Base-by-base conservation (phyloP, 2,797 vertebrate species). In the Chiropotes sagulatus region DNA sequence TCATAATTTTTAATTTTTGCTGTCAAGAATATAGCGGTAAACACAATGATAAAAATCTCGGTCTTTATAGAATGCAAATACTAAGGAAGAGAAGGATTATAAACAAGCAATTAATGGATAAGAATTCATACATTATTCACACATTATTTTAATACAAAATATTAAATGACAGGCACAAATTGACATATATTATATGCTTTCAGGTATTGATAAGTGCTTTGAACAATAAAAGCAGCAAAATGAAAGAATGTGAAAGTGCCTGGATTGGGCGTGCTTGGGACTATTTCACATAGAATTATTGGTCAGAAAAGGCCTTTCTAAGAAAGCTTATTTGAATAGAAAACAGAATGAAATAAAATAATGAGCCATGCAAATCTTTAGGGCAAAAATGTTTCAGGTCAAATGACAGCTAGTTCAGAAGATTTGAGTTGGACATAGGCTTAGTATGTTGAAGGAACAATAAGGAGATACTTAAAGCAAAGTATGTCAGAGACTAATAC, bases 1-100 rank as follows among this genome's bases (percentile, higher is more conserved):
- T 78, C 12, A 76, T 72, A 83, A 33, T 10, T 91, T 96, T 64
- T 81, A 81, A 58, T 39, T 73, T 14, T 39, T 94, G 85, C 10
- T 82, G n/a, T 79, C 50, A 83, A 78, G 30, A 13, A 87, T 78
- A 24, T 39, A 89, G 30, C n/a, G 19, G 17, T 78, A 19, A 92
- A 70, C 2, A 61, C 46, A 94, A 36, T 41, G 9, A n/a, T 24
- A 75, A 89, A 92, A 82, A 64, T 30, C 14, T 54, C 2, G 61
- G 14, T 26, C 22, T 84, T n/a, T 36, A n/a, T 1, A 4, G 4
- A 79, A 50, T 88, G 12, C 1, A 72, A 39, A 11, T 57, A 39
- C 4, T 46, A 73, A 12, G 36, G 30, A 39, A 78, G 7, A 91
- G 22, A 91, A 39, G 57, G 33, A 79, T 36, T 67, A 8, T 36